phyloP scores from a whole-genome alignment of 2,113 vertebrate species.

The Podarcis raffonei region DNA sequence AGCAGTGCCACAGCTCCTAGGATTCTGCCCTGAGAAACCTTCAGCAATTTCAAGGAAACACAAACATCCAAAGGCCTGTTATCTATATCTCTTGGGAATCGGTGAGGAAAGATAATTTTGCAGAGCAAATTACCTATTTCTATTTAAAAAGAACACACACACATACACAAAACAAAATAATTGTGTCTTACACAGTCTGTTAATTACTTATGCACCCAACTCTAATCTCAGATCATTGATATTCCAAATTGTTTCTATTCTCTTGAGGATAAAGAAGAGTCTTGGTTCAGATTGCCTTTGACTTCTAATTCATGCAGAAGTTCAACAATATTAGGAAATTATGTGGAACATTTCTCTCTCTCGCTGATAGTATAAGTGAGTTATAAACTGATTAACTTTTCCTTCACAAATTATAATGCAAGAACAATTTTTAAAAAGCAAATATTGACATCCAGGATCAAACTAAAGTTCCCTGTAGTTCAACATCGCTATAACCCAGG shows the following conservation, averaged over 20 bases:
- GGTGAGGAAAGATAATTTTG: slow-evolving; percentile 1
- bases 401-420: not conserved
- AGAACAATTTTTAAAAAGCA: not conserved
- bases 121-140: slow-evolving; percentile 37
- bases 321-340: not conserved
- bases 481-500: no score
- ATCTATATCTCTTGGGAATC: slow-evolving; percentile 32
- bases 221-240: slow-evolving; percentile 18
- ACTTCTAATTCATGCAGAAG: slow-evolving; percentile 2
- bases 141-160: slow-evolving; percentile 41
- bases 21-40: not conserved
- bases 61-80: not conserved
- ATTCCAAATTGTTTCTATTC: slow-evolving; percentile 25
- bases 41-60: slow-evolving; percentile 5
- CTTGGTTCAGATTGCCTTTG: not conserved
- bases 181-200: slow-evolving; percentile 21
- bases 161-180: not conserved
- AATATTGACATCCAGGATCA: no score
- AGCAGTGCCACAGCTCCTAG: not conserved
- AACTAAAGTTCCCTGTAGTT: no score
- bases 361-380: not conserved
- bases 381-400: not conserved
- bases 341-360: not conserved
- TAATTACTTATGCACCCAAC: slow-evolving; percentile 45
- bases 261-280: slow-evolving; percentile 10